Evolutionary conservation across 2,113 vertebrate genomes (phyloP).

Genomic region (Salvator merianae): DNA sequence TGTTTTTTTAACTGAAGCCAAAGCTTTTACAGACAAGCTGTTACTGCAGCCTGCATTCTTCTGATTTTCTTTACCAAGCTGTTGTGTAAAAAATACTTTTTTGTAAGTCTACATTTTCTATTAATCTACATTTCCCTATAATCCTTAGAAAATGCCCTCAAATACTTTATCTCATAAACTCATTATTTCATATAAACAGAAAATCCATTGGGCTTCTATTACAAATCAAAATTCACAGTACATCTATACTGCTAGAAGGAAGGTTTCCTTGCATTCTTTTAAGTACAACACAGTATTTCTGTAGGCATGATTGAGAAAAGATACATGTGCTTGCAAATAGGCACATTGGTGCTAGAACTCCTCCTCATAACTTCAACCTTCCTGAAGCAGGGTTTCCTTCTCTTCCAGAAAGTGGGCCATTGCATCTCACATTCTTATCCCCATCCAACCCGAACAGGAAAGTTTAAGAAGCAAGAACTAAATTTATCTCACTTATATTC

Average conservation of each 20-base stretch:
- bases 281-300: background rate
- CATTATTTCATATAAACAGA: background rate
- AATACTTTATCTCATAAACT: background rate
- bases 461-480: background rate
- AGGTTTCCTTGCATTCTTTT: background rate
- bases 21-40: too few species aligned
- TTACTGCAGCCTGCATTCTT: too few species aligned
- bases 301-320: background rate
- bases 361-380: background rate
- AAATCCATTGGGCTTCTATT: background rate
- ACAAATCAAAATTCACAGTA: background rate
- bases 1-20: too few species aligned
- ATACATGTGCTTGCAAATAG: background rate
- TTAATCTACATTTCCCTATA: background rate
- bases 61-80: too few species aligned
- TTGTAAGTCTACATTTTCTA: background rate
- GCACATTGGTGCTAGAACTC: background rate
- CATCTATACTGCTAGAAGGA: background rate
- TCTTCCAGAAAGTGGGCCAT: background rate
- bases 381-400: background rate
- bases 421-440: background rate
- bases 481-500: too few species aligned
- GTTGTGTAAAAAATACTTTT: too few species aligned
- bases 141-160: background rate
- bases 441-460: background rate